Conservation (phyloP, 2,888 invertebrate genomes). For the Melieria picta region DNA sequence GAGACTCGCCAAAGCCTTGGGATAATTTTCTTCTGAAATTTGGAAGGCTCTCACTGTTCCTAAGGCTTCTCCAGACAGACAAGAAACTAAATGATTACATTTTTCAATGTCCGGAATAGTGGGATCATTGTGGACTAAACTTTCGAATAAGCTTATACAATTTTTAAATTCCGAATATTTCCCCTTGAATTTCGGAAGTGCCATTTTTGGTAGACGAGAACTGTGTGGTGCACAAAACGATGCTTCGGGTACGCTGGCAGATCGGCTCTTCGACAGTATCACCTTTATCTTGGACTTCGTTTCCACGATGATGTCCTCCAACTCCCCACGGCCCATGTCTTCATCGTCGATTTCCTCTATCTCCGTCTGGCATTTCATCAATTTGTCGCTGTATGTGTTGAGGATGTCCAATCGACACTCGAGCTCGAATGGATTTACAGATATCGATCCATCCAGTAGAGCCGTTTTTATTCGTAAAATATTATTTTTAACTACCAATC, state of each 20-base stretch:
- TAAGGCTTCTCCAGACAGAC: conserved; percentile 39
- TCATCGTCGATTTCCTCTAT: conserved; percentile 2
- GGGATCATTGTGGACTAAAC: conserved; percentile 23
- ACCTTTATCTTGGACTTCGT: background rate
- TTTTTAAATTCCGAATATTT: conserved; percentile 35
- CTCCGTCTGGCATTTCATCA: conserved; percentile 5
- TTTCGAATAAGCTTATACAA: conserved; percentile 34
- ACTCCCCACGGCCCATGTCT: background rate
- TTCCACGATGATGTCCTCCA: conserved; percentile 7
- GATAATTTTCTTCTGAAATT: conserved; percentile 35
- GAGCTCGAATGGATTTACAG: background rate
- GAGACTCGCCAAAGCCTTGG: conserved; percentile 26
- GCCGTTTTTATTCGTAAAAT: too few species aligned
- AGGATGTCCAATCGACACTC: background rate
- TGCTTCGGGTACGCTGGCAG: background rate
- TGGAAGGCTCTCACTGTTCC: conserved; percentile 40
- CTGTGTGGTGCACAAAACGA: background rate
- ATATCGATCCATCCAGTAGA: too few species aligned
- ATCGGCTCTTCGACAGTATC: background rate
- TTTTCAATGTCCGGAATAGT: conserved; percentile 38
- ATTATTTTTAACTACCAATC: too few species aligned
- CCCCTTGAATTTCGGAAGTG: conserved; percentile 32
- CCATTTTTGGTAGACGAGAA: conserved; percentile 30
- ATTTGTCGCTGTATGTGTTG: background rate
- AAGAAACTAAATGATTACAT: conserved; percentile 38